These are phyloP conservation scores for Brotula barbata DNA, from an alignment of 2,797 vertebrate species.

Conservation along the genomic window DNA sequence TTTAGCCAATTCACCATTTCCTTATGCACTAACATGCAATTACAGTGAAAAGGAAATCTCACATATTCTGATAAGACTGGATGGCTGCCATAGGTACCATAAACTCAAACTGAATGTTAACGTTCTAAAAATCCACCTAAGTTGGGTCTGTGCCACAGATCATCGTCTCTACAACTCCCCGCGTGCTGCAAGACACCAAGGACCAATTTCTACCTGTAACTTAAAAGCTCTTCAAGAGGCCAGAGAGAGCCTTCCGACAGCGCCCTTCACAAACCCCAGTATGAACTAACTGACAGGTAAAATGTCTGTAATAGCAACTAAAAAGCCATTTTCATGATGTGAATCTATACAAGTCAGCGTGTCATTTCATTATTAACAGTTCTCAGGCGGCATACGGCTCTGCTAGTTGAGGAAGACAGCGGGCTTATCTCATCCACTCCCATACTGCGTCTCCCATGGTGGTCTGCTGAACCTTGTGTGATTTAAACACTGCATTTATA, in stretches of 20 bases:
- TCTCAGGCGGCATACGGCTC: constrained; percentile 36
- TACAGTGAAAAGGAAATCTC: constrained; percentile 22
- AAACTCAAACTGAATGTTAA: constrained; percentile 14
- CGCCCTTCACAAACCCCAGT: constrained; percentile 46
- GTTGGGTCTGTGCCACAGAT: constrained; percentile 30
- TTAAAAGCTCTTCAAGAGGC: constrained; percentile 50
- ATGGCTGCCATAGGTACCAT: constrained; percentile 1
- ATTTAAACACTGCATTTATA: constrained; percentile 31
- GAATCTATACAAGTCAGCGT: constrained; percentile 57
- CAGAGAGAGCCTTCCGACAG: constrained; percentile 37
- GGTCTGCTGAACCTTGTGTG: constrained; percentile 38
- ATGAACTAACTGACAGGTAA: constrained; percentile 56
- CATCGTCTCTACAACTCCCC: constrained; percentile 30
- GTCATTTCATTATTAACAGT: constrained; percentile 67
- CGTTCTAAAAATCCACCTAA: constrained; percentile 10
- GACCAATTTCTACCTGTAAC: constrained; percentile 43
- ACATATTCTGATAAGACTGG: constrained; percentile 24
- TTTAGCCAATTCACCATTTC: constrained; percentile 29
- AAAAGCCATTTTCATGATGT: constrained; percentile 62
- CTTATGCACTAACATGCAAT: constrained; percentile 19
- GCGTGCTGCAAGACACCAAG: constrained; percentile 37
- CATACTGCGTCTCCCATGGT: constrained; percentile 40
- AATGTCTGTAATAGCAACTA: constrained; percentile 60
- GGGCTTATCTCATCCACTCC: constrained; percentile 36
- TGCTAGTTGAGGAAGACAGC: constrained; percentile 46